Conservation (phyloP, 2,797 vertebrate genomes). For the Sebastes glaucus region DNA sequence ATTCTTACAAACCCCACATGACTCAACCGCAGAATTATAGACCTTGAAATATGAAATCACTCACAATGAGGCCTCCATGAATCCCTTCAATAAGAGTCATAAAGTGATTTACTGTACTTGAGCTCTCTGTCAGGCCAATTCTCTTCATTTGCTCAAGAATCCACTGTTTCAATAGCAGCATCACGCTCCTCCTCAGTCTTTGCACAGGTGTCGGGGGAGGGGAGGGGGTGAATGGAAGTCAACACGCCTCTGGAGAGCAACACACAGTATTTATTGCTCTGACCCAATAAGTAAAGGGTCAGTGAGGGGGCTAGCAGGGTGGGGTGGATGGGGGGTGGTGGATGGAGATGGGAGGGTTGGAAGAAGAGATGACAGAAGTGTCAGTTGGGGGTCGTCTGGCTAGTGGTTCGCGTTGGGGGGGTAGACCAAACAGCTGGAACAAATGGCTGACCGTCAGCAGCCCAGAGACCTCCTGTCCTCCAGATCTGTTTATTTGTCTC, state of each 20-base stretch:
- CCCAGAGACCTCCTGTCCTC: slow-evolving; percentile 24
- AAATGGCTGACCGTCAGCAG: slow-evolving; percentile 67
- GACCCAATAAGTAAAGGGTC: slow-evolving; percentile 70
- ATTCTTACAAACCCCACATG: slow-evolving; percentile 25
- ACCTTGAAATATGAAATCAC: slow-evolving; percentile 40
- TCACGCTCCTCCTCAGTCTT: slow-evolving; percentile 47
- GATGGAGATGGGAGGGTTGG: slow-evolving; percentile 37
- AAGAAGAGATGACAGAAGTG: slow-evolving; percentile 61
- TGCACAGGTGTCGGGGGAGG: slow-evolving; percentile 71
- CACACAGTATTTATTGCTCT: slow-evolving; percentile 71
- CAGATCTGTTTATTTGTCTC: slow-evolving; percentile 56
- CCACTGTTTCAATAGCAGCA: slow-evolving; percentile 40
- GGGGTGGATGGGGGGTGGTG: not conserved
- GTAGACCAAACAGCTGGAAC: slow-evolving; percentile 63
- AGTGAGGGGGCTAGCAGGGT: slow-evolving; percentile 33
- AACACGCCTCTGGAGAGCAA: slow-evolving; percentile 53
- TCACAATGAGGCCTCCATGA: slow-evolving; percentile 23
- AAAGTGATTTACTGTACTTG: slow-evolving; percentile 23
- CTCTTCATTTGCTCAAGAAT: slow-evolving; percentile 48
- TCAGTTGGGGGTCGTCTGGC: slow-evolving; percentile 50
- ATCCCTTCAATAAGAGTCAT: not conserved
- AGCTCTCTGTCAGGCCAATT: not conserved
- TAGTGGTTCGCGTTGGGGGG: slow-evolving; percentile 21
- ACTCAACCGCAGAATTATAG: slow-evolving; percentile 38
- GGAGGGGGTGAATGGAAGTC: slow-evolving; percentile 51